phyloP scores from a whole-genome alignment of 2,888 invertebrate genomes.

The Saturnia pavonia region DNA sequence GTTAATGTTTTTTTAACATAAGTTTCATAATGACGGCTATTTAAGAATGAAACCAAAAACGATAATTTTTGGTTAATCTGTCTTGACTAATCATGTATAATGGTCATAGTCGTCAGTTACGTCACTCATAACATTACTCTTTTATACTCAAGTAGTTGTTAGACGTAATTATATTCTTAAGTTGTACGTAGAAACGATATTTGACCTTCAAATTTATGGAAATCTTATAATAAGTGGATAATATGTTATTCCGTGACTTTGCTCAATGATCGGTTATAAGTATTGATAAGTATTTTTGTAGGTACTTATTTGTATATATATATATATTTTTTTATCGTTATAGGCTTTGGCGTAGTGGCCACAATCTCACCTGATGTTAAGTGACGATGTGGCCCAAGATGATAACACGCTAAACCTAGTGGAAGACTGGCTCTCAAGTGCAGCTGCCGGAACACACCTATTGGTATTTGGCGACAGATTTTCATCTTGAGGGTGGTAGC shows the following conservation, averaged over 20 bases:
- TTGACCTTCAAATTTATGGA: constrained; percentile 1
- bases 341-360: too few species aligned
- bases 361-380: too few species aligned
- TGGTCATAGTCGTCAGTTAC: background rate
- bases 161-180: constrained; percentile 2
- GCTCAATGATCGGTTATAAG: background rate
- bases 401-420: too few species aligned
- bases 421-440: too few species aligned
- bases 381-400: too few species aligned
- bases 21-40: background rate
- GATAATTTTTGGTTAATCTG: background rate
- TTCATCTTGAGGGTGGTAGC: too few species aligned
- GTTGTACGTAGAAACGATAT: background rate
- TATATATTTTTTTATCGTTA: too few species aligned
- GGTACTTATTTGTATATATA: background rate
- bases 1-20: background rate
- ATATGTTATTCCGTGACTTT: constrained; percentile 3
- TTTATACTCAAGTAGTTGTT: constrained; percentile 1
- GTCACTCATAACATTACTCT: background rate
- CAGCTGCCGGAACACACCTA: too few species aligned
- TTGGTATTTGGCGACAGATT: too few species aligned
- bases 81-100: constrained; percentile 3
- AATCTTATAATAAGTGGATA: background rate
- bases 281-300: background rate
- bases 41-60: background rate